Evolutionary conservation across 2,888 invertebrate species (phyloP).

Genomic region (Aplocera efformata): DNA sequence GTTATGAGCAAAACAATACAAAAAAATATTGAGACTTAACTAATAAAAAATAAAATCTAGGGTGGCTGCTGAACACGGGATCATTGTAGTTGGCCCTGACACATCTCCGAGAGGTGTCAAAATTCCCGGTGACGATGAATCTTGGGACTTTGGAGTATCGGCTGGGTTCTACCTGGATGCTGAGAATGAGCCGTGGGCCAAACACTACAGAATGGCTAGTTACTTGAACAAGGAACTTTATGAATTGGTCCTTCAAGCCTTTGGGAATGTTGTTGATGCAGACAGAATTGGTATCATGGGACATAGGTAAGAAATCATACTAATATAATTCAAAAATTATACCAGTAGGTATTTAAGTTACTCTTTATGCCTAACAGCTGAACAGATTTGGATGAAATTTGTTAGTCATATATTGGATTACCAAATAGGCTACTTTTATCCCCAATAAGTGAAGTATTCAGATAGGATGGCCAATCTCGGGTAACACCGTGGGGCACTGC

Average conservation of each 20-base stretch:
- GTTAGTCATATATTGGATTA: no score
- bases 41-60: slow-evolving; percentile 38
- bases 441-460: no score
- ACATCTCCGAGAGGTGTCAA: slow-evolving; percentile 96
- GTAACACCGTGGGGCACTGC: no score
- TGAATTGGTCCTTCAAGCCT: slow-evolving; percentile 86
- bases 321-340: slow-evolving; percentile 3
- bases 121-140: slow-evolving; percentile 94
- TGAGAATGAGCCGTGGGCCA: slow-evolving; percentile 93
- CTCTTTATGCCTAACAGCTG: no score
- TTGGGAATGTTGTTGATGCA: slow-evolving; percentile 75
- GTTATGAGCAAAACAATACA: no score
- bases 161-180: slow-evolving; percentile 99
- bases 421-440: no score
- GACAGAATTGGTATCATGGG: slow-evolving; percentile 89
- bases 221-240: slow-evolving; percentile 95
- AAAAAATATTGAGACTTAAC: background rate
- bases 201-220: slow-evolving; percentile 96
- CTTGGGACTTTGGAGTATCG: slow-evolving; percentile 96
- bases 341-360: no score
- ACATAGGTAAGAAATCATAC: slow-evolving; percentile 80
- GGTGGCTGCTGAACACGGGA: slow-evolving; percentile 90
- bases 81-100: slow-evolving; percentile 96
- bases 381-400: no score
- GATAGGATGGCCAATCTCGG: no score